Evolutionary conservation across 2,113 vertebrate genomes (phyloP), one percentile per base, ranked within the genome.

Genomic region (Dasyprocta punctata): DNA sequence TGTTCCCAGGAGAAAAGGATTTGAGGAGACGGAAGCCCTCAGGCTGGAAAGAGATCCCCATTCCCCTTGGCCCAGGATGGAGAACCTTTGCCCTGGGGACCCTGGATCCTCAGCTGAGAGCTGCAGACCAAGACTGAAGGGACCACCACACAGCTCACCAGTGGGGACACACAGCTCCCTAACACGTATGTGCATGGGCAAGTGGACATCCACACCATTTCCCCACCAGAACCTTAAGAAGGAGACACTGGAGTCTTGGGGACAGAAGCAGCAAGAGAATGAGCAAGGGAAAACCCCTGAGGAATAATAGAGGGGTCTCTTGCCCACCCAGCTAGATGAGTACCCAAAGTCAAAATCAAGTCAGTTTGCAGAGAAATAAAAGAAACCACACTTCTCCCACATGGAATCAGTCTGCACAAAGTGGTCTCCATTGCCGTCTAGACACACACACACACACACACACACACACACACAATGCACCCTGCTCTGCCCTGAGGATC

Each of bases 1-100:
- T 84, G 54, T 93, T 91, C 69, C 33, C 58, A 88, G 85, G 60
- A 95, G 78, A 20, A 97, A 86, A 54, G 41, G 65, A 83, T 90
- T 89, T 78, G 93, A 92, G 49, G 28, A 94, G 36, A 81, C 30
- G 94, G 52, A 69, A 52, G 17, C 24, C 60, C 77, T 41, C 9
- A 16, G 71, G 44, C 73, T 93, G 44, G 73, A 90, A 75, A 92
- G 41, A 95, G 58, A 41, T 61, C 16, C 4, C 38, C 54, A 54
- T 14, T 16, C 52, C 52, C 52, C 11, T 17, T n/a, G n/a, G n/a
- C n/a, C n/a, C n/a, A n/a, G n/a, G n/a, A n/a, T n/a, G n/a, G n/a
- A n/a, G n/a, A 26, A n/a, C 8, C 67, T 54, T 10, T 3, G 11
- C 12, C 24, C 49, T 22, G 4, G 16, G 30, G 65, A 82, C 33